Evolutionary conservation across 2,797 vertebrate species (phyloP).

Genomic region (Loriculus beryllinus): DNA sequence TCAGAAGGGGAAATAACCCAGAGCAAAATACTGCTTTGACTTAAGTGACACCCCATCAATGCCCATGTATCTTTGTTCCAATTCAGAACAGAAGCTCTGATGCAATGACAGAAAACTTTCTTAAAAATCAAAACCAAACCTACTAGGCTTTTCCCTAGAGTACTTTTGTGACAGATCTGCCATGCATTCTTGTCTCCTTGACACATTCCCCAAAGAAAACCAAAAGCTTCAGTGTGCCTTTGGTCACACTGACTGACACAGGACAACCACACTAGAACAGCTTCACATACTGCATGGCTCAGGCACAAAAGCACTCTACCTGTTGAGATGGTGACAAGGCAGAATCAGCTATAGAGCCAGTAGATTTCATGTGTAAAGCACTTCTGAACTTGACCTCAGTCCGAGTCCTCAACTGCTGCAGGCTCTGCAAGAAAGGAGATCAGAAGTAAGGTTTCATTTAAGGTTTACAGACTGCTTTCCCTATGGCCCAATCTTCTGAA

Average conservation of each 20-base stretch:
- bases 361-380: conserved; percentile 59
- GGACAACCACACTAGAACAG: not conserved
- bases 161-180: conserved; percentile 50
- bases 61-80: not conserved
- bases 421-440: conserved; percentile 51
- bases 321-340: conserved; percentile 13
- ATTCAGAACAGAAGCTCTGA: not conserved
- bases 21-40: not conserved
- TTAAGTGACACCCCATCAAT: not conserved
- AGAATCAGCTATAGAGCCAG: conserved; percentile 37
- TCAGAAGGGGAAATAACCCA: not conserved
- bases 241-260: not conserved
- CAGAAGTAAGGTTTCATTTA: conserved; percentile 4
- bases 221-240: not conserved
- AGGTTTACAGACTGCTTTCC: not conserved
- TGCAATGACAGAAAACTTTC: not conserved
- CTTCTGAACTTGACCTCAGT: conserved; percentile 49
- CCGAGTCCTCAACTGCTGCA: not conserved
- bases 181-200: not conserved
- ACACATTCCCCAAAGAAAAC: not conserved
- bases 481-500: not conserved
- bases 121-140: not conserved
- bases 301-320: conserved; percentile 56
- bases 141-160: conserved; percentile 5
- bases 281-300: not conserved